Evolutionary conservation across 2,113 vertebrate species (phyloP).

Genomic region (Cisticola juncidis): DNA sequence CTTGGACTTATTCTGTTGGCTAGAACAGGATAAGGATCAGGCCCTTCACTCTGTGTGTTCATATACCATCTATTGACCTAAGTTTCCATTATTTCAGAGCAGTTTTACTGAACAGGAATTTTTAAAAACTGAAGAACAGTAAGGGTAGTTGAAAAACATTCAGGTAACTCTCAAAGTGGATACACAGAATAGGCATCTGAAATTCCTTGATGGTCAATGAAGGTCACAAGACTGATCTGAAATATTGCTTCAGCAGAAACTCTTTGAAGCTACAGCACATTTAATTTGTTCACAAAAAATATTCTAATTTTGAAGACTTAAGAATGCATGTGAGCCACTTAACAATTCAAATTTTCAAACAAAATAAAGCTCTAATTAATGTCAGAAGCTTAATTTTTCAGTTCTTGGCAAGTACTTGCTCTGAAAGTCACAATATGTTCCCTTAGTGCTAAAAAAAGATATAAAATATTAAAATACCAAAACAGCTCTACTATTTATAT

Average conservation of each 20-base stretch:
- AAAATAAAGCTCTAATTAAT: conserved; percentile 10
- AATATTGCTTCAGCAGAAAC: not conserved
- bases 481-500: not conserved
- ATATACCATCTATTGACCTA: not conserved
- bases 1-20: not conserved
- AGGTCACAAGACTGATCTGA: not conserved
- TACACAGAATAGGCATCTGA: not conserved
- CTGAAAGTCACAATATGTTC: not conserved
- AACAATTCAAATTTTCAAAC: not conserved
- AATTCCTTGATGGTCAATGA: not conserved
- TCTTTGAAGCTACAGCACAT: not conserved
- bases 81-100: not conserved
- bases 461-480: not conserved
- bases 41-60: not conserved
- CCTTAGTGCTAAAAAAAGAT: not conserved
- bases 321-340: not conserved
- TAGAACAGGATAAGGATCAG: not conserved
- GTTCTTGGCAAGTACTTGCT: not conserved
- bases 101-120: not conserved
- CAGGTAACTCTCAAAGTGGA: not conserved
- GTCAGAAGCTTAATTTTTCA: not conserved
- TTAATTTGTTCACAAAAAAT: not conserved
- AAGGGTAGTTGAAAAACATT: not conserved
- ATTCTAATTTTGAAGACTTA: not conserved
- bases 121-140: not conserved